These are phyloP conservation scores for Brachypteracias leptosomus DNA, from an alignment of 2,113 vertebrate species.

Conservation along the genomic window DNA sequence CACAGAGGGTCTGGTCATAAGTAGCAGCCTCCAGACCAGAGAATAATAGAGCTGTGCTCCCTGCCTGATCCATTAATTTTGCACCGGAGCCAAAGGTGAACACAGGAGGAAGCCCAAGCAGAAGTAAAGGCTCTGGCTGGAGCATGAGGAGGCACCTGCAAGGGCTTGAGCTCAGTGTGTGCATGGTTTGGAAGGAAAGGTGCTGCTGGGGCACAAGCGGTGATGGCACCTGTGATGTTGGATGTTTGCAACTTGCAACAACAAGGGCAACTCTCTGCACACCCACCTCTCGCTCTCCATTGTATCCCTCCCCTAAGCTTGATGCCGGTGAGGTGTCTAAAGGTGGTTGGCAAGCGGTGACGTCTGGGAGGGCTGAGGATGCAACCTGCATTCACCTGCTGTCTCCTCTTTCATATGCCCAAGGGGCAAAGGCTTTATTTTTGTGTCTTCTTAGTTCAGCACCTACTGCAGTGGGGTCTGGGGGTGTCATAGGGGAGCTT, in stretches of 20 bases:
- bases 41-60: not conserved
- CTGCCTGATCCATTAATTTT: constrained; percentile 26
- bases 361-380: not conserved
- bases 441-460: too few relatives aligned
- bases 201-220: not conserved
- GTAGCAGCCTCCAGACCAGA: constrained; percentile 18
- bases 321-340: accelerated
- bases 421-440: not conserved
- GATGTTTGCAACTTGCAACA: not conserved
- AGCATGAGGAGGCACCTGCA: not conserved
- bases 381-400: not conserved
- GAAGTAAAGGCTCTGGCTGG: not conserved
- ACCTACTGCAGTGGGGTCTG: too few relatives aligned
- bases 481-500: not conserved
- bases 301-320: not conserved
- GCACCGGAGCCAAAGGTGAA: not conserved
- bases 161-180: not conserved
- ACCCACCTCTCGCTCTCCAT: not conserved
- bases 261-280: not conserved
- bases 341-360: not conserved
- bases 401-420: not conserved
- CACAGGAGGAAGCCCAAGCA: not conserved
- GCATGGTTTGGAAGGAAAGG: not conserved
- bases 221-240: not conserved
- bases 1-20: not conserved